Base-by-base conservation (phyloP, 1,140 invertebrate species). In the Piezodorus guildinii region DNA sequence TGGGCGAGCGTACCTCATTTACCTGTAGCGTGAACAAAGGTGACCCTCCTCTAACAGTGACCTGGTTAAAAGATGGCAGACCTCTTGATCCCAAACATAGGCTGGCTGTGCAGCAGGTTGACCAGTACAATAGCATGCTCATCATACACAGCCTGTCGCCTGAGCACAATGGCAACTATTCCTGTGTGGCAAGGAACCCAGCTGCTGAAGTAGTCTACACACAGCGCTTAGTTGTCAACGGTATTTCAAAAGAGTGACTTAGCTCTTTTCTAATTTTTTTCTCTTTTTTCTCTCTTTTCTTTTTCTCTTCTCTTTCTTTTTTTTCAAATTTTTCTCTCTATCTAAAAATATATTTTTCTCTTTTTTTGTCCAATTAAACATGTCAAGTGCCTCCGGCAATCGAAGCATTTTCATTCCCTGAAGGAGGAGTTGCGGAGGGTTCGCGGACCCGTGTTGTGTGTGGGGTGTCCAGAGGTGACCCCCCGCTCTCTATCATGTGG, bases 361-460 rank as follows among this genome's bases (percentile, higher is more conserved):
- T 52, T 63, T 49, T 49, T 49, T 43, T 19, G 43, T 39, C 25
- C 19, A 62, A 63, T 66, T 60, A 62, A 61, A 25, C 39, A 77
- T 77, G 83, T 84, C 77, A 83, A 88, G 86, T 87, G 81, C 85
- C 85, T 77, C 85, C 85, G 78, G 85, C 85, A 79, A 87, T 88
- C 81, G 85, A 87, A 80, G 85, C 85, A 76, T 88, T 88, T 82
- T 82, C 79, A 78, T 88, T 88, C 78, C 85, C 86, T 80, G 65
- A 45, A 51, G 83, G 87, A 74, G 85, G 85, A 72, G 82, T 90
- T 71, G 82, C 83, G 72, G 87, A 90, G 79, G 88, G 87, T 73
- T 87, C 90, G 80, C 82, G 88, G 73, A 88, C 88, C 58, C 83
- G 87, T 70, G 84, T 89, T 71, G 85, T 90, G 69, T 93, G 90